These are phyloP conservation scores for Zaprionus kolodkinae DNA, from an alignment of 1,140 invertebrate genomes.

Conservation along the genomic window DNA sequence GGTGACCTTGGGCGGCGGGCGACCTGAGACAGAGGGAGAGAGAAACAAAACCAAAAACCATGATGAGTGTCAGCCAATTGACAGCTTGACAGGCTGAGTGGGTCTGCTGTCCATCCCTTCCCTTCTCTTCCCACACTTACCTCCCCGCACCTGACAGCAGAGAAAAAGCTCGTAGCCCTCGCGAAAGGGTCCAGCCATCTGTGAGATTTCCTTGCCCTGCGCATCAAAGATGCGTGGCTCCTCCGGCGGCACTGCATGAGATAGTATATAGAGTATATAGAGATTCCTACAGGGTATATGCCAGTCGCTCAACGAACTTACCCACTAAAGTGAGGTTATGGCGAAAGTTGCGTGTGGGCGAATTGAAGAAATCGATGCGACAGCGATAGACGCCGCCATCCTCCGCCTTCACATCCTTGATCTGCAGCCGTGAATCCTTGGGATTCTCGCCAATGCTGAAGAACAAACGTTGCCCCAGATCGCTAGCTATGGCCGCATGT, in stretches of 20 bases:
- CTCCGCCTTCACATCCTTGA: conserved; percentile 88
- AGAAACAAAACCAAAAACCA: background rate
- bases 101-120: conserved; percentile 9
- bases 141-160: conserved; percentile 92
- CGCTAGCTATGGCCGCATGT: conserved; percentile 90
- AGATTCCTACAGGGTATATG: background rate
- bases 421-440: conserved; percentile 89
- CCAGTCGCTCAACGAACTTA: conserved; percentile 84
- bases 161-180: conserved; percentile 92
- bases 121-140: conserved; percentile 85
- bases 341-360: conserved; percentile 92
- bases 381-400: conserved; percentile 93
- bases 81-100: conserved; percentile 41
- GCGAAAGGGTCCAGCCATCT: conserved; percentile 91
- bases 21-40: conserved; percentile 84
- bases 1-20: conserved; percentile 89
- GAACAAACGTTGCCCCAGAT: conserved; percentile 90
- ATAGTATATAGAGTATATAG: background rate
- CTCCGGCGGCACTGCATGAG: conserved; percentile 89
- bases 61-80: conserved; percentile 35
- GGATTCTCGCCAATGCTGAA: conserved; percentile 90
- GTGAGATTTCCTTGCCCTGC: conserved; percentile 90
- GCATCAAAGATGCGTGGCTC: conserved; percentile 92
- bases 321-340: conserved; percentile 94
- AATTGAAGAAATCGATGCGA: conserved; percentile 93